Evolutionary conservation across 2,888 invertebrate species (phyloP), one percentile per base, ranked within the genome.

Genomic region (Liposcelis brunnea): DNA sequence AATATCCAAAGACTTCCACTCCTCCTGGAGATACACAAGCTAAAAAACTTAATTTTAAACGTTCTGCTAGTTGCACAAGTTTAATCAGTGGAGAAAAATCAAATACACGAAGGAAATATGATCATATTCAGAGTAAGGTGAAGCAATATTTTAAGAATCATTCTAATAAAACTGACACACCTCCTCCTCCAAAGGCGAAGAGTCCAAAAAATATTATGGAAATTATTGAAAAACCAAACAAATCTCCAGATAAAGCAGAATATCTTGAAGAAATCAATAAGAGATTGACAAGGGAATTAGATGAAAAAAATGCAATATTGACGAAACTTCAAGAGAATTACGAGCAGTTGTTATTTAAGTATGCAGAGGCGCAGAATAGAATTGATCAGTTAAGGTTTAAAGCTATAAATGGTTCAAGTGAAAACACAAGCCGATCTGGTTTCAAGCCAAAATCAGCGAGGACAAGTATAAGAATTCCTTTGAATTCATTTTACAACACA

Each of bases 91-190:
- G 32, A 2, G 33, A 31, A 12, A 26, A 26, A 26, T 26, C 26
- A 26, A 47, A 48, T 42, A 42, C 47, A 18, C 50, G 49, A 8
- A 52, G 50, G 26, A 53, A 50, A 18, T 56, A 55, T 49, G 54
- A 54, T 32, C 56, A 56, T 47, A 50, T 56, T 45, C 50, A 53
- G 46, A 55, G 55, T 49, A 56, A 56, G 50, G 55, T 56, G 1
- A 55, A 54, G 42, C 52, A 54, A 35, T 56, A 56, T 40, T 55
- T 56, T 12, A 40, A 38, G 19, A 50, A 47, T 44, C 47, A 34
- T 8, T 38, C 5, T 36, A 44, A 1, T 19, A 16, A 14, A 46
- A 46, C n/a, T 32, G 26, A n/a, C 31, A 42, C 8, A 15, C 33
- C 8, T 46, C 37, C 34, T 16, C n/a, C 12, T 33, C 10, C 2